Conservation (phyloP, 1,140 invertebrate species). For the Brachionus calyciflorus region DNA sequence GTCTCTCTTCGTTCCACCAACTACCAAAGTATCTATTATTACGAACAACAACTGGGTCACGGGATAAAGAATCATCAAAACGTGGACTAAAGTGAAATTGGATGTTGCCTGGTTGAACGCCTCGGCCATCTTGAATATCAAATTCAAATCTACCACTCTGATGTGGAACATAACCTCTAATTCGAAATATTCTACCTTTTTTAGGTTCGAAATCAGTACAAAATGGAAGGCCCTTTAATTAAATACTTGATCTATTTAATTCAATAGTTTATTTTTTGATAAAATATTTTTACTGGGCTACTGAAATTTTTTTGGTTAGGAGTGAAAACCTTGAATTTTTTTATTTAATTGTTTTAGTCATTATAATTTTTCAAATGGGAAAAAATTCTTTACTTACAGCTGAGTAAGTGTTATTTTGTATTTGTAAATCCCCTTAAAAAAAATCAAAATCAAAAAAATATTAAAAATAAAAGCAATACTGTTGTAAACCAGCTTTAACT, state of each 20-base stretch:
- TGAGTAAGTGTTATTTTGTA: neutral
- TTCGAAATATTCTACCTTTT: constrained; percentile 17
- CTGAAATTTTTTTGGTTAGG: neutral
- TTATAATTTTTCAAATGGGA: too few species aligned
- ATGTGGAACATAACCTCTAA: constrained; percentile 20
- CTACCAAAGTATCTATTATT: constrained; percentile 20
- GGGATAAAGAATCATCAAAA: constrained; percentile 49
- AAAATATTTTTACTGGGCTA: constrained; percentile 16
- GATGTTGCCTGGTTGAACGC: constrained; percentile 62
- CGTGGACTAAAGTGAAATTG: constrained; percentile 80
- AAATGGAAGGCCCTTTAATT: constrained; percentile 23
- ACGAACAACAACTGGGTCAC: constrained; percentile 23
- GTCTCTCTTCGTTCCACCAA: constrained; percentile 47
- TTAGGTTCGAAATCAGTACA: constrained; percentile 26
- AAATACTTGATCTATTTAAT: neutral
- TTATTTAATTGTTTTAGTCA: too few species aligned
- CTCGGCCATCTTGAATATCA: constrained; percentile 45
- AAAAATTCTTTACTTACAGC: too few species aligned
- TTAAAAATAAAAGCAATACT: too few species aligned
- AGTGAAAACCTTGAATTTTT: neutral
- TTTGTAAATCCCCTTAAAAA: constrained; percentile 28
- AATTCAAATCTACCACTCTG: constrained; percentile 17
- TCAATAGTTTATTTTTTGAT: neutral
- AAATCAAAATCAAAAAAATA: too few species aligned
- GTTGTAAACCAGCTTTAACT: too few species aligned